Evolutionary conservation across 2,113 vertebrate species (phyloP).

Genomic region (Ciconia stormi): DNA sequence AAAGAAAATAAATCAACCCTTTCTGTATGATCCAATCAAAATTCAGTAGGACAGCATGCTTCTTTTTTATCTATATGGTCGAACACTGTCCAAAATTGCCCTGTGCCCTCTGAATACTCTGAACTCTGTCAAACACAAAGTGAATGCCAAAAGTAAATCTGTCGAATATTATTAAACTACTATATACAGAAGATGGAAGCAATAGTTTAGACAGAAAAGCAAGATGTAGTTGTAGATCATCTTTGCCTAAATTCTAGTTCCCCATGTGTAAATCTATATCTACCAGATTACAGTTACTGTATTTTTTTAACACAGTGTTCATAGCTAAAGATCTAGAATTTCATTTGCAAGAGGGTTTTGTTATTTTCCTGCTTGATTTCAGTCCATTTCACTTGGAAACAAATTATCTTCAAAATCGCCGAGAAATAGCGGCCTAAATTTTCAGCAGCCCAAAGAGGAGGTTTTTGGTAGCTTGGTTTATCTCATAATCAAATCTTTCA

Average conservation of each 20-base stretch:
- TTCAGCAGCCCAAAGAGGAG: background rate
- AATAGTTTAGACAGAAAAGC: background rate
- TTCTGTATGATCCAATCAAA: background rate
- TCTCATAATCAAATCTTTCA: background rate
- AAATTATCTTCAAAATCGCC: background rate
- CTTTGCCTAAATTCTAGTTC: background rate
- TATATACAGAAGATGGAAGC: background rate
- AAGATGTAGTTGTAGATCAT: background rate
- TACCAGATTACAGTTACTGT: background rate
- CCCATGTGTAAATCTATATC: accelerated
- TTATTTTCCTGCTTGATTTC: background rate
- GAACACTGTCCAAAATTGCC: background rate
- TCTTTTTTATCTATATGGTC: background rate
- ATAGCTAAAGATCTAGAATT: background rate
- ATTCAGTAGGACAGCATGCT: background rate
- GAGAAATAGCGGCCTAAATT: accelerated
- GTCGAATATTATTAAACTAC: background rate
- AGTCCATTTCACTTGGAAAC: background rate
- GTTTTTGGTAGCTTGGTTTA: background rate
- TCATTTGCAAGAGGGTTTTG: background rate
- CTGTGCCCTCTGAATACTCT: background rate
- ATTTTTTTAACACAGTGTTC: background rate
- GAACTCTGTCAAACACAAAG: background rate
- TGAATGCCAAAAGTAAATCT: background rate
- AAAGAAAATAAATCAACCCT: background rate